Conservation (phyloP, 2,888 invertebrate species). For the Iphiclides podalirius region DNA sequence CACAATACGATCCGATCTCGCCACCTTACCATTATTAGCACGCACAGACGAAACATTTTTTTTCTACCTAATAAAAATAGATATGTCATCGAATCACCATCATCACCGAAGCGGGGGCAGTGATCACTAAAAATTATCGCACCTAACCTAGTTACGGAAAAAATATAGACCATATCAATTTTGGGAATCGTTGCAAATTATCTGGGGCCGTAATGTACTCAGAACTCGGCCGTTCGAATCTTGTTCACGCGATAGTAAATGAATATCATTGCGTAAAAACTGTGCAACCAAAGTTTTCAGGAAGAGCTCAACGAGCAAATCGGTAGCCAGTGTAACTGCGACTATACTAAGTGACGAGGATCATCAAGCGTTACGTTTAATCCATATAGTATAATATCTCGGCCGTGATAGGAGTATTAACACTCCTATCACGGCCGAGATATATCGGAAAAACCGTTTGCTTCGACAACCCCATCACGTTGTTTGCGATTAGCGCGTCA, state of each 20-base stretch:
- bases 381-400: slow-evolving; percentile 10
- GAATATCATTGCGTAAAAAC: slow-evolving; percentile 21
- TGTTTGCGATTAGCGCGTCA: slow-evolving; percentile 12
- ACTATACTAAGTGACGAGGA: neutral
- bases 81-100: slow-evolving; percentile 78
- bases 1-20: slow-evolving; percentile 37
- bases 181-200: neutral
- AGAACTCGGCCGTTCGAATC: neutral
- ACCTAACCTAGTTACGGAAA: slow-evolving; percentile 19
- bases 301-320: slow-evolving; percentile 28
- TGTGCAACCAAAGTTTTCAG: slow-evolving; percentile 37
- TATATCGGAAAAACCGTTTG: too few species aligned
- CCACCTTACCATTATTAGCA: slow-evolving; percentile 36
- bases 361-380: neutral
- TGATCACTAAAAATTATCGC: slow-evolving; percentile 33
- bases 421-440: too few species aligned
- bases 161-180: slow-evolving; percentile 4
- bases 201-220: neutral
- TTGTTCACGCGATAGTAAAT: slow-evolving; percentile 1
- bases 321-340: neutral
- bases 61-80: slow-evolving; percentile 70
- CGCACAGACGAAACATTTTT: slow-evolving; percentile 58
- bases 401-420: neutral
- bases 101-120: slow-evolving; percentile 68
- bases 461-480: slow-evolving; percentile 5